These are phyloP conservation scores for Salpingus planirostris DNA, from an alignment of 2,888 invertebrate species.

Conservation along the genomic window DNA sequence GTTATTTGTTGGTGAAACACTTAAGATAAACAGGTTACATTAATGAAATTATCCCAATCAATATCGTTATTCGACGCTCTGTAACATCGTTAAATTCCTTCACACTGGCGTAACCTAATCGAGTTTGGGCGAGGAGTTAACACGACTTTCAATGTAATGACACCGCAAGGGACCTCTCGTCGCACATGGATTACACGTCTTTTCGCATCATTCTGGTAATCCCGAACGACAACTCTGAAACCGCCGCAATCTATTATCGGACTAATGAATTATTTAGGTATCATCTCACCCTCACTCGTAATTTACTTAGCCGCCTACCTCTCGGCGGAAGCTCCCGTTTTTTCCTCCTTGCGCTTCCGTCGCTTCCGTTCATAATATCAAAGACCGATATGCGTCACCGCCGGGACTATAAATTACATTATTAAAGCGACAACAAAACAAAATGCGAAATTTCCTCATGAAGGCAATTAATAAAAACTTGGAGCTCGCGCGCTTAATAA, in stretches of 20 bases:
- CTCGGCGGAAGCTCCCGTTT: too few relatives aligned
- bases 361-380: too few relatives aligned
- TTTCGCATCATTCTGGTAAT: slow-evolving; percentile 25
- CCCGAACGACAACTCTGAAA: slow-evolving; percentile 24
- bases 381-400: too few relatives aligned
- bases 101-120: slow-evolving; percentile 8
- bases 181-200: slow-evolving; percentile 27
- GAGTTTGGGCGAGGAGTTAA: slow-evolving; percentile 17
- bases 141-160: slow-evolving; percentile 19
- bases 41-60: slow-evolving; percentile 15
- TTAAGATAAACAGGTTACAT: slow-evolving; percentile 12
- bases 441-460: slow-evolving; percentile 4
- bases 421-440: slow-evolving; percentile 15
- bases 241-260: slow-evolving; percentile 25
- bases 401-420: slow-evolving; percentile 12
- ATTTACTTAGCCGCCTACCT: slow-evolving; percentile 18
- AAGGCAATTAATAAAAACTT: slow-evolving; percentile 3
- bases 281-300: slow-evolving; percentile 12
- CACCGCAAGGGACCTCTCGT: slow-evolving; percentile 15
- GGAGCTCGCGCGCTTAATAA: neutral
- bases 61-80: slow-evolving; percentile 10
- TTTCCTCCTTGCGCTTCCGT: slow-evolving; percentile 1
- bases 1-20: slow-evolving; percentile 7
- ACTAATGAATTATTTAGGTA: slow-evolving; percentile 24
- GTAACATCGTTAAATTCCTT: slow-evolving; percentile 14